Evolutionary conservation across 1,140 invertebrate genomes (phyloP).

Genomic region (Drosophila tsacasi): DNA sequence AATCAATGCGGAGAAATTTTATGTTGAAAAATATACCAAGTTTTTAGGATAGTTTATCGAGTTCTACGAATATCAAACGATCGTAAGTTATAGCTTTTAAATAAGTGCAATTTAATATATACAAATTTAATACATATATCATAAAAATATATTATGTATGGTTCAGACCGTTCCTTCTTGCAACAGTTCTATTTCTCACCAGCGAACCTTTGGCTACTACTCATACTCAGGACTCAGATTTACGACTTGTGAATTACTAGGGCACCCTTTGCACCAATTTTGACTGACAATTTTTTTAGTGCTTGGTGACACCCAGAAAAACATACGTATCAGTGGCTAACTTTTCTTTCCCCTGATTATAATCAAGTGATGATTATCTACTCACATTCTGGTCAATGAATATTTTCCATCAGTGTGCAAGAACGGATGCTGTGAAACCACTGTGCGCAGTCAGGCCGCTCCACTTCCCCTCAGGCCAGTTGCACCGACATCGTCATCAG

Average conservation of each 20-base stretch:
- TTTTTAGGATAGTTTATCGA: too few relatives aligned
- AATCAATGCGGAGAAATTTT: too few relatives aligned
- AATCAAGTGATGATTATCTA: neutral
- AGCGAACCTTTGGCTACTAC: too few relatives aligned
- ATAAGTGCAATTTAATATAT: too few relatives aligned
- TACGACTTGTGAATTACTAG: neutral
- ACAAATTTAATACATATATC: too few relatives aligned
- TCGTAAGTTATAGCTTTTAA: too few relatives aligned
- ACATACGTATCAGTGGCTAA: neutral
- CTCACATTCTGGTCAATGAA: neutral
- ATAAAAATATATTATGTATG: too few relatives aligned
- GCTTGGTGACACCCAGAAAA: neutral
- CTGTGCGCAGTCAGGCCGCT: constrained; percentile 2
- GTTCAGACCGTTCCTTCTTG: too few relatives aligned
- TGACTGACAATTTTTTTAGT: neutral
- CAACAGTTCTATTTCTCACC: neutral
- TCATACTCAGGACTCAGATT: too few relatives aligned
- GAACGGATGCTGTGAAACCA: neutral
- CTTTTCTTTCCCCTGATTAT: neutral
- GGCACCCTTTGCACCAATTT: neutral
- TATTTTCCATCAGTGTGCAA: neutral
- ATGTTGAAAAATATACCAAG: too few relatives aligned
- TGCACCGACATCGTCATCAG: constrained; percentile 60
- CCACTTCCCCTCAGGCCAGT: constrained; percentile 11
- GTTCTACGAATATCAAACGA: too few relatives aligned